Evolutionary conservation across 2,888 invertebrate species (phyloP), one percentile per base, ranked within the genome.

Genomic region (Psylliodes chrysocephalus): DNA sequence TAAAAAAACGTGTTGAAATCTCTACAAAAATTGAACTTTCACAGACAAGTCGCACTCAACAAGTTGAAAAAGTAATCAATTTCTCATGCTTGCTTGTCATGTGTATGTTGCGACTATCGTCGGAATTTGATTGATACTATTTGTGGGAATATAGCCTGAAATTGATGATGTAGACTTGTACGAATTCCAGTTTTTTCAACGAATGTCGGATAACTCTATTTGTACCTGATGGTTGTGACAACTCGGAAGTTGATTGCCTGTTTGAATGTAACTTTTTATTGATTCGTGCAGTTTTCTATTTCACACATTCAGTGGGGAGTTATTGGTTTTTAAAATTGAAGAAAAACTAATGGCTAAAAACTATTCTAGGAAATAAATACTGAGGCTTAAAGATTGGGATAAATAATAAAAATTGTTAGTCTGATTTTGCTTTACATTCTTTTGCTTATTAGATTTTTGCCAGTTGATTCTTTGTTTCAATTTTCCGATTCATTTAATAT

Each of bases 211-310:
- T 42, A 42, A 42, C 42, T 42, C 42, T 8, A 42, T 42, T 42
- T 42, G 18, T 15, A 42, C 42, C 44, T 0, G 77, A 63, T 49
- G 49, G 12, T 30, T 49, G 28, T 15, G 49, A 49, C 49, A 28
- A 28, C 49, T 49, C 15, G 30, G n/a, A 14, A 49, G 33, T 14
- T 49, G 30, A 49, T 49, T 49, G 28, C 14, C 17, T 47, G 5
- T 47, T 47, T 22, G 28, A 19, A 4, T 44, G 19, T n/a, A 44
- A 44, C 18, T 47, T 47, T 10, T 12, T 47, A 28, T 22, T 15
- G 47, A 14, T 47, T 47, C 25, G 4, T 28, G 7, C 14, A 22
- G 7, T 19, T 47, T 47, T 22, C n/a, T n/a, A 33, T 33, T 33
- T 33, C 6, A 4, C 33, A 1, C 33, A 10, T n/a, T 33, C n/a